Base-by-base conservation (phyloP, 2,888 invertebrate species). In the Pandemis corylana region DNA sequence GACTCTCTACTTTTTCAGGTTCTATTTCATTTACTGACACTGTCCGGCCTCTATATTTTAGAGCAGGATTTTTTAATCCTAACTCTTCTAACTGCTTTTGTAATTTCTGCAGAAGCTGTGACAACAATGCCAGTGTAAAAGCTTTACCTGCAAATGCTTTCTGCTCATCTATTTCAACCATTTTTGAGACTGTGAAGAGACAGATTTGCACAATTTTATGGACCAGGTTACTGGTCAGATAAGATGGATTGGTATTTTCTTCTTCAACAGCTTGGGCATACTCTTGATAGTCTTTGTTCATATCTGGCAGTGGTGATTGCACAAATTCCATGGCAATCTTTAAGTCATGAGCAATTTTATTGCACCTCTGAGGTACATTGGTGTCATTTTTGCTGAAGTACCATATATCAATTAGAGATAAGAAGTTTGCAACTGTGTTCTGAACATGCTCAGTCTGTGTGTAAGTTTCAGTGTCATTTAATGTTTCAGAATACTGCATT, bases 151-250 rank as follows among this genome's bases (percentile, higher is more conserved):
- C 97, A 81, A 98, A 97, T 62, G 97, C 95, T 86, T 97, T 97
- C n/a, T 95, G 95, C n/a, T 97, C 97, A 85, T 97, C 96, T 68
- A 95, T 95, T 83, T 95, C 96, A 86, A 96, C 96, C 73, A 98
- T 92, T 89, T 97, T 97, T 44, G 96, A 95, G 79, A 98, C 95
- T 76, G 97, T 97, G 86, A 98, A 96, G 72, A 98, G 95, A 81
- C 97, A 96, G 82, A 98, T 97, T 69, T 97, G 95, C 10, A 97
- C 95, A 75, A 98, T 96, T 92, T 98, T 98, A 84, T 98, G 97
- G 71, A 98, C 95, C 82, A 97, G 95, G 77, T 96, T 96, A 63
- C 96, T 94, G 79, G 94, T 96, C 72, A 97, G 89, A 80, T 95
- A 95, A 72, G 95, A 93, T 41, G 96, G 96, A 81, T 94, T 93